Evolutionary conservation across 92 coral and sea anemone genomes (phyloP), one percentile per base, ranked within the genome.

Genomic region (Phenganax stokvisi): DNA sequence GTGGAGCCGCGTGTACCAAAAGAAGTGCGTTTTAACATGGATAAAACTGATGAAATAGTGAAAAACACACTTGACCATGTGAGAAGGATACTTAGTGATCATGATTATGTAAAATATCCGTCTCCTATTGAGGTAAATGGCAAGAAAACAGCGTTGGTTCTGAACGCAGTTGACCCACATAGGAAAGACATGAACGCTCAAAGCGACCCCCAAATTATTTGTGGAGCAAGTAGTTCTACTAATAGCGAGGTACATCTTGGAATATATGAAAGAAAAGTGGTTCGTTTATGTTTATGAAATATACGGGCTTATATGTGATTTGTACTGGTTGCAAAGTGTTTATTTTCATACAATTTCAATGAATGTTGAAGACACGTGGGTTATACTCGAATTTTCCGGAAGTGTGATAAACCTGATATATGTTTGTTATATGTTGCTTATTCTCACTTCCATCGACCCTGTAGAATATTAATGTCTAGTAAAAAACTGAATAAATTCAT

Each of bases 61-160:
- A 57, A 47, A 63, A 63, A 60, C 1, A 64, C 62, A 10, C 73
- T 79, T 2, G 83, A 79, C 51, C 83, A 79, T 52, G 74, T 79
- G 53, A 63, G 8, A 54, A 79, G 83, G 56, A 79, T 79, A 51
- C 83, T 51, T 63, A 65, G 9, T 8, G 83, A 79, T 64, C 83
- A 79, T 54, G 83, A 79, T 25, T 79, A 79, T 13, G 10, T 65
- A 28, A 79, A 64, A 79, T 51, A 28, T 29, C 0, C 70, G 16
- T 20, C 56, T 51, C 55, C 70, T 29, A 53, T 11, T 62, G 51
- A 6, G 20, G 37, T 8, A 31, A 63, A 65, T 25, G 25, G 51
- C 13, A 47, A 54, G 16, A 29, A 64, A 29, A 79, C 37, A 30
- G 8, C 70, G 55, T 12, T 59, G 17, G 65, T 76, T 57, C 12